A percentile compares a stretch with the other conserved stretches of the same genome.
Evolutionary conservation across 1,140 invertebrate species (phyloP).

Genomic region (Drosophila hydei): DNA sequence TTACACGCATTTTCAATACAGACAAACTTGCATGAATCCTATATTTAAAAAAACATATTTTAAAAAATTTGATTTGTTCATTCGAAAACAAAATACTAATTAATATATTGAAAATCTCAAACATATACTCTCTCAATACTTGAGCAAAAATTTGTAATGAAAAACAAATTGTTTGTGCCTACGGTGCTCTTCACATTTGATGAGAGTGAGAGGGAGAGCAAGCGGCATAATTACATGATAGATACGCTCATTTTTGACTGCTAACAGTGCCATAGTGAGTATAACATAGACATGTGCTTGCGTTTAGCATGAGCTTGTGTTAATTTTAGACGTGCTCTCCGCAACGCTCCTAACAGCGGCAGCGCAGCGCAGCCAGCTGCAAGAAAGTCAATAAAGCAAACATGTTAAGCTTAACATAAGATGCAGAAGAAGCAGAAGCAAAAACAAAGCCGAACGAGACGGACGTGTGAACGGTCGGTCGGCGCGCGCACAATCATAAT

Average conservation of each 20-base stretch:
- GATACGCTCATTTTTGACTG: conserved; percentile 7
- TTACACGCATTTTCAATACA: conserved; percentile 37
- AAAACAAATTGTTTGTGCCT: no score
- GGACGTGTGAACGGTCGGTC: conserved; percentile 39
- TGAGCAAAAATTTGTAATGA: no score
- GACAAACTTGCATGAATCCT: conserved; percentile 31
- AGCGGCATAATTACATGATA: conserved; percentile 11
- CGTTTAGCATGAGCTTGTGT: conserved; percentile 8
- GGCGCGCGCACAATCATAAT: conserved; percentile 14
- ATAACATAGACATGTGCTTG: conserved; percentile 33
- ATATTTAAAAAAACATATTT: no score
- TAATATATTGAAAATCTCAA: no score
- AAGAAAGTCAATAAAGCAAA: conserved; percentile 16
- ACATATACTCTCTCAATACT: no score
- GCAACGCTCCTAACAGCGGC: conserved; percentile 9
- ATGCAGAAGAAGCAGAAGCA: conserved; percentile 36
- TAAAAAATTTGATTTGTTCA: no score
- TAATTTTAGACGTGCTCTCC: conserved; percentile 6
- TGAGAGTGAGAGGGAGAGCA: background rate
- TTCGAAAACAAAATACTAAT: no score
- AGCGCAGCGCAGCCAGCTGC: conserved; percentile 15
- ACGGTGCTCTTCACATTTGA: no score
- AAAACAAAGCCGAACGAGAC: conserved; percentile 42
- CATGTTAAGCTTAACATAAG: conserved; percentile 34
- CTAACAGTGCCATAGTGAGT: conserved; percentile 31